Conservation (phyloP, 2,113 vertebrate species). For the Oryzias celebensis region DNA sequence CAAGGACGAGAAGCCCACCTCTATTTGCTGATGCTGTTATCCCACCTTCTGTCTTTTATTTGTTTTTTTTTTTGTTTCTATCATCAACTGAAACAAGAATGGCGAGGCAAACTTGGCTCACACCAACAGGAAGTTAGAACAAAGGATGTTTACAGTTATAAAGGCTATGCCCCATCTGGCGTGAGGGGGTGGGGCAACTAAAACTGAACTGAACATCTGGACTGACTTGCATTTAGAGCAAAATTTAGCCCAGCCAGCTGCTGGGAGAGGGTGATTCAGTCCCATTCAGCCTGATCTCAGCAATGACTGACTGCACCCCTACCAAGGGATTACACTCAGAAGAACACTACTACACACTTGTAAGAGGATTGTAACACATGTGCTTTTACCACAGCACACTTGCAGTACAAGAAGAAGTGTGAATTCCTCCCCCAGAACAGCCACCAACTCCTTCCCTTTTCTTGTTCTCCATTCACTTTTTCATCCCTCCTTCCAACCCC, state of each 20-base stretch:
- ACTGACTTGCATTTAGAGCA: constrained; percentile 33
- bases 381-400: constrained; percentile 41
- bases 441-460: constrained; percentile 59
- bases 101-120: constrained; percentile 75
- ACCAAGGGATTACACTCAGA: constrained; percentile 58
- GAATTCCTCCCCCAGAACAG: constrained; percentile 43
- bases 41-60: constrained; percentile 9
- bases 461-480: constrained; percentile 60
- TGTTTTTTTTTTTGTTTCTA: constrained; percentile 44
- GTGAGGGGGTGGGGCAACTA: constrained; percentile 20
- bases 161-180: constrained; percentile 41
- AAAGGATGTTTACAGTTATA: constrained; percentile 37
- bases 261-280: constrained; percentile 38
- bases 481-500: constrained; percentile 61
- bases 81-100: constrained; percentile 51
- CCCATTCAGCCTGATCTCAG: constrained; percentile 69
- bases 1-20: background rate
- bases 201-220: constrained; percentile 39
- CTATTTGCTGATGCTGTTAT: constrained; percentile 17
- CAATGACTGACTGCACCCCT: constrained; percentile 54
- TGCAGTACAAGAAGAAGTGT: constrained; percentile 46
- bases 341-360: constrained; percentile 63
- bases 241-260: constrained; percentile 19
- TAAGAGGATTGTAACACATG: constrained; percentile 64
- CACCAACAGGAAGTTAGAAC: constrained; percentile 60